Evolutionary conservation across 1,140 invertebrate genomes (phyloP), one percentile per base, ranked within the genome.

Genomic region (Semibalanus balanoides): DNA sequence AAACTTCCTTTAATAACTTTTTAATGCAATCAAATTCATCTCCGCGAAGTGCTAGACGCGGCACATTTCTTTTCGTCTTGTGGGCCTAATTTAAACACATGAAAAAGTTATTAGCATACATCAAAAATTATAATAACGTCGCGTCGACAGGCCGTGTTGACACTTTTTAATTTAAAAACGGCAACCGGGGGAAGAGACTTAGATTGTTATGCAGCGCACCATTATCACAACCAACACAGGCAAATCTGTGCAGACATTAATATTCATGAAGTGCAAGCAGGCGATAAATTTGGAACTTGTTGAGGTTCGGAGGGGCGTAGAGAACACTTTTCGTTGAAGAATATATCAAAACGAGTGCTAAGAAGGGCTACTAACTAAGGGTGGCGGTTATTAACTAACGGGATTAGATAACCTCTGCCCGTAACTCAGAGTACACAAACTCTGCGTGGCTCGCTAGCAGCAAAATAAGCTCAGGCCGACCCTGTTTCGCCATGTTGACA

Each of bases 71-170:
- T 64, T 64, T 64, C 51, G 51, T 64, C 11, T 14, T 64, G 51
- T 25, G 51, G 51, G 14, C 14, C 51, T 64, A 64, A 64, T 64
- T 64, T 64, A 64, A 14, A 64, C 51, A 64, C 51, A 64, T 64
- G 51, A 64, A 64, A 64, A 64, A 64, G 51, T 64, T 64, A 64
- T 64, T 64, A 64, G 51, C 51, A 64, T 64, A 64, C 51, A 64
- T 64, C 51, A 64, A 64, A 64, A 64, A 64, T 64, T 64, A 7
- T 64, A 64, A 64, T 64, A 64, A 64, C 51, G 14, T 7, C 14
- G 51, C 11, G 51, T 22, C 14, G 51, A 64, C 51, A 64, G 51
- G 7, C 51, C 51, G 51, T 64, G 51, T 64, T 64, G 51, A 64
- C 51, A 64, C 51, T 64, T 64, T 64, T 64, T 64, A 64, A 64